Percentiles rank a stretch among this genome's conserved stretches.
Evolutionary conservation across 2,888 invertebrate species (phyloP).

Genomic region (Cyrtodaria siliqua): DNA sequence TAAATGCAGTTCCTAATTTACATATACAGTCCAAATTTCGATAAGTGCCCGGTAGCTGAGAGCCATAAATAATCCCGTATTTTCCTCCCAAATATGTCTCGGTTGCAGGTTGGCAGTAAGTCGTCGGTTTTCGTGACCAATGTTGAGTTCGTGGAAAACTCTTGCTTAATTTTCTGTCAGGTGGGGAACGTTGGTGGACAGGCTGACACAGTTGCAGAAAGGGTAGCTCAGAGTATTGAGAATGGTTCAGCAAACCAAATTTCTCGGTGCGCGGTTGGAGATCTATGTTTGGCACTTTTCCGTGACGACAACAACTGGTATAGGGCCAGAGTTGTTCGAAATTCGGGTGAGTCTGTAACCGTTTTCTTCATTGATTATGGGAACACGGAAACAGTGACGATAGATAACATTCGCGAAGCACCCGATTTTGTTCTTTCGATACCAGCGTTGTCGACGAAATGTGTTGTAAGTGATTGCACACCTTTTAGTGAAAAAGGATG

Average conservation of each 20-base stretch:
- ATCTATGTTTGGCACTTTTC: conserved; percentile 67
- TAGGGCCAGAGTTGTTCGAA: conserved; percentile 69
- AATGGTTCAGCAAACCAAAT: conserved; percentile 35
- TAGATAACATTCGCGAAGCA: conserved; percentile 69
- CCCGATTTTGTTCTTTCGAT: conserved; percentile 68
- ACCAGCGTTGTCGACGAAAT: conserved; percentile 79
- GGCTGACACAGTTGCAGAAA: conserved; percentile 63
- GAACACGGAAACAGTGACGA: conserved; percentile 77
- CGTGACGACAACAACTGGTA: conserved; percentile 80
- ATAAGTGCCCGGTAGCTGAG: too few species aligned
- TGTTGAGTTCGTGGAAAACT: conserved; percentile 60
- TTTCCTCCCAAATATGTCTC: conserved; percentile 51
- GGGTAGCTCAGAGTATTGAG: conserved; percentile 49
- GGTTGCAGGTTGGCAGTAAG: conserved; percentile 51
- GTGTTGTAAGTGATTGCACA: conserved; percentile 63
- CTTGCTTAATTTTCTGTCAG: conserved; percentile 64
- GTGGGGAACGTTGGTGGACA: conserved; percentile 63
- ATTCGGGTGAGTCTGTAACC: conserved; percentile 40
- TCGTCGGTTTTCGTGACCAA: conserved; percentile 68
- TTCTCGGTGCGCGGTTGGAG: conserved; percentile 36
- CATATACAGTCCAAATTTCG: too few species aligned
- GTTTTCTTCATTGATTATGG: conserved; percentile 85
- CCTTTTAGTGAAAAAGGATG: conserved; percentile 45
- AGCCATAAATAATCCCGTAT: background rate
- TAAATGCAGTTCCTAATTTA: too few species aligned